These are phyloP conservation scores for Cliona cf. orientalis DNA, from an alignment of 37 sponge, comb jelly and placozoan species.

Conservation along the genomic window DNA sequence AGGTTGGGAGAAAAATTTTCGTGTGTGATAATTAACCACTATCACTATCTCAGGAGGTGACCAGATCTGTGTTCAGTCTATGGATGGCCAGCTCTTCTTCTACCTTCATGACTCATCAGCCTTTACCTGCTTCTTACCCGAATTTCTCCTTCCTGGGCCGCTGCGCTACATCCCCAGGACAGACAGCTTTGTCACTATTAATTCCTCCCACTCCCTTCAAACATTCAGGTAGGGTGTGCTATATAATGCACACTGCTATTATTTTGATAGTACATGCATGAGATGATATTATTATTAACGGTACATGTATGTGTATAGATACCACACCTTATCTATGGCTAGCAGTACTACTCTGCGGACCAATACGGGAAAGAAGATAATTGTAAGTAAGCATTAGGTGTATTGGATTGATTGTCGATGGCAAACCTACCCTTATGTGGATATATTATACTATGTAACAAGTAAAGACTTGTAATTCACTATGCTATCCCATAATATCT, in stretches of 20 bases:
- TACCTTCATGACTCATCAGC: constrained; percentile 59
- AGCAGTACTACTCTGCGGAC: neutral
- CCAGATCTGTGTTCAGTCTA: constrained; percentile 90
- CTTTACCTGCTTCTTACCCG: constrained; percentile 84
- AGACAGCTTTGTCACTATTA: constrained; percentile 73
- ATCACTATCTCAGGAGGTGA: constrained; percentile 48
- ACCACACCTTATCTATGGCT: constrained; percentile 30
- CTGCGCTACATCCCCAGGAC: constrained; percentile 67
- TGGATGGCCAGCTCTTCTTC: constrained; percentile 94
- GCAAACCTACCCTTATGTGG: no score
- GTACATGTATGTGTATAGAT: constrained; percentile 5
- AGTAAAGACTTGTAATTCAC: no score
- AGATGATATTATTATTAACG: neutral
- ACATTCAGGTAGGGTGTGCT: constrained; percentile 49
- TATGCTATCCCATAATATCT: no score
- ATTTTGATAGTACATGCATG: neutral
- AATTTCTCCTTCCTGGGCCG: constrained; percentile 92
- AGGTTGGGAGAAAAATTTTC: no score
- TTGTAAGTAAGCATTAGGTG: no score
- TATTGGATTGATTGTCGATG: no score
- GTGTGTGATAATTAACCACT: no score
- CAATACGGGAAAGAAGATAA: constrained; percentile 10
- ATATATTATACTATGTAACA: no score
- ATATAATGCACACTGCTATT: neutral
- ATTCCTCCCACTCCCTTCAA: constrained; percentile 63